A percentile compares a stretch with the other conserved stretches of the same genome.
phyloP scores from a whole-genome alignment of 2,797 vertebrate genomes.

The Vipera ursinii region DNA sequence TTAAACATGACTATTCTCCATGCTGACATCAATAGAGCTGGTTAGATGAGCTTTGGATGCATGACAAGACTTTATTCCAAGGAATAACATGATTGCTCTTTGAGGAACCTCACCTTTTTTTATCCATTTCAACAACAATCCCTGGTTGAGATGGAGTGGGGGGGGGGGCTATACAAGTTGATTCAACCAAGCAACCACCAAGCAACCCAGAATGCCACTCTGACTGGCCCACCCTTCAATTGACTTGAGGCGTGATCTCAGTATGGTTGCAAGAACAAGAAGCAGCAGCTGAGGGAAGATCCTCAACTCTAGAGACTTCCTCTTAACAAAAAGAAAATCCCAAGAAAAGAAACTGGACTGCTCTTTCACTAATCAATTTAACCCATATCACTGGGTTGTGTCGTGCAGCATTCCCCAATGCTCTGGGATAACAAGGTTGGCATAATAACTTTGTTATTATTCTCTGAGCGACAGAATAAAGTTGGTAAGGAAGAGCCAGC shows the following conservation, averaged over 20 bases:
- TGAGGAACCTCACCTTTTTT: background rate
- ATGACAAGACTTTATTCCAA: background rate
- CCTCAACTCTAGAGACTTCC: too few species aligned
- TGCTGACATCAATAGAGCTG: background rate
- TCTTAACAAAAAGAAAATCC: background rate
- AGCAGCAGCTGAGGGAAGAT: background rate
- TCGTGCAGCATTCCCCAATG: background rate
- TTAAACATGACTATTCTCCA: background rate
- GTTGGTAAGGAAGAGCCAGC: background rate
- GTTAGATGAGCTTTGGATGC: background rate
- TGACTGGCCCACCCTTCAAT: background rate
- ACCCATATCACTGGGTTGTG: background rate
- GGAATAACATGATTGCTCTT: background rate
- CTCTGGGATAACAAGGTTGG: background rate
- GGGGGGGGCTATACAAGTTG: background rate
- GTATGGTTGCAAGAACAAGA: background rate
- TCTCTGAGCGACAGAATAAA: too few species aligned
- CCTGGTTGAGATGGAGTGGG: background rate
- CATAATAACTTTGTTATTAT: background rate
- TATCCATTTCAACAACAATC: background rate
- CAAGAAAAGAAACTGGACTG: background rate
- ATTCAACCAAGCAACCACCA: background rate
- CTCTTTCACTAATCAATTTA: background rate
- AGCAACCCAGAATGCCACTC: background rate
- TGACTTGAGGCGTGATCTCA: too few species aligned